Percentiles rank a stretch among this genome's conserved stretches.
Conservation (phyloP, 2,113 vertebrate genomes). For the Gavialis gangeticus region DNA sequence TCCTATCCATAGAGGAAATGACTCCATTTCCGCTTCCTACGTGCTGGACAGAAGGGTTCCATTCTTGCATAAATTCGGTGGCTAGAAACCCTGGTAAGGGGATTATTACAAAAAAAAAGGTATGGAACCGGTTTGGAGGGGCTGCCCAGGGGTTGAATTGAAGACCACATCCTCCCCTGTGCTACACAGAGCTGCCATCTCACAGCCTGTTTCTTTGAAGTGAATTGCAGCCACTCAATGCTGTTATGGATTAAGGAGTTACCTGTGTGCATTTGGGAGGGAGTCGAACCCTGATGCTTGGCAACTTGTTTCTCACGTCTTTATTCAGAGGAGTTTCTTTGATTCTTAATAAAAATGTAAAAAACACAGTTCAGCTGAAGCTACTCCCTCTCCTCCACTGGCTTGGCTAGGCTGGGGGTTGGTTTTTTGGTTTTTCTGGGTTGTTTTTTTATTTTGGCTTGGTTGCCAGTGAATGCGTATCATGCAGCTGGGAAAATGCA, state of each 20-base stretch:
- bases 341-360: background rate
- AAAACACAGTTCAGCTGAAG: slow-evolving; percentile 11
- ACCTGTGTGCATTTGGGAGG: background rate
- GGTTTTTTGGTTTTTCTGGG: background rate
- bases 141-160: background rate
- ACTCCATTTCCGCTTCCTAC: background rate
- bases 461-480: slow-evolving; percentile 19
- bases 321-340: background rate
- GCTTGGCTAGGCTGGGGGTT: background rate
- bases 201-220: background rate
- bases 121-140: background rate
- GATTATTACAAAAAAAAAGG: too few species aligned
- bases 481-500: slow-evolving; percentile 67
- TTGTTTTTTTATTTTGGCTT: slow-evolving; percentile 39
- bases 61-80: background rate
- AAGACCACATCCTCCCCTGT: background rate
- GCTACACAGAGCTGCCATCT: background rate
- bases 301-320: background rate
- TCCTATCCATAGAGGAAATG: background rate
- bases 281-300: background rate
- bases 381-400: background rate
- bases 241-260: background rate
- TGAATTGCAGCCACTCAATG: background rate
- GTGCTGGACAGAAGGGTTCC: background rate
- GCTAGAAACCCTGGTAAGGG: background rate